Evolutionary conservation across 2,888 invertebrate species (phyloP).

Genomic region (Lithosia quadra): DNA sequence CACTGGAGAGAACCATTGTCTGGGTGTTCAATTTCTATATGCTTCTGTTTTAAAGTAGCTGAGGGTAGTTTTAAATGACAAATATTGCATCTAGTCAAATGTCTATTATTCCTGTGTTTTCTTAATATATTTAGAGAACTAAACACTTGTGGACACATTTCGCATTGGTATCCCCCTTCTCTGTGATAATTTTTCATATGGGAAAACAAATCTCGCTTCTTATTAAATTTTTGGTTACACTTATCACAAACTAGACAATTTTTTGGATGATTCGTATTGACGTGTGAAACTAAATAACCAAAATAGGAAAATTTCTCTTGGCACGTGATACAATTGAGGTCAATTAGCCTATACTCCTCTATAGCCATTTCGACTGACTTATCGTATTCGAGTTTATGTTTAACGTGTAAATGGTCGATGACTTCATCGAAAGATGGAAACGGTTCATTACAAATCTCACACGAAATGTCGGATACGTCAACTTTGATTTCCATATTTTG

Average conservation of each 20-base stretch:
- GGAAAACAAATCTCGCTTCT: conserved; percentile 77
- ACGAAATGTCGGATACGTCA: conserved; percentile 74
- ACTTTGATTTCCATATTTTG: conserved; percentile 83
- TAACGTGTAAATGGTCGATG: conserved; percentile 66
- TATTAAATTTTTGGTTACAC: conserved; percentile 80
- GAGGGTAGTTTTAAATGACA: conserved; percentile 77
- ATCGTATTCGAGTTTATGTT: conserved; percentile 76
- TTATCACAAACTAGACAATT: conserved; percentile 79
- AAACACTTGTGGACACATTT: conserved; percentile 73
- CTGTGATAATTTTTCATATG: conserved; percentile 81
- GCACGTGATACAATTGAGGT: conserved; percentile 73
- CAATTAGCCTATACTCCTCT: conserved; percentile 73
- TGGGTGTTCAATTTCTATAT: conserved; percentile 77
- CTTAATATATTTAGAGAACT: conserved; percentile 75
- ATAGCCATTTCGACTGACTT: conserved; percentile 76
- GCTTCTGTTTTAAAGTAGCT: conserved; percentile 76
- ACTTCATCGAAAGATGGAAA: conserved; percentile 64
- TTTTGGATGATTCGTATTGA: conserved; percentile 78
- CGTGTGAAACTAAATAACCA: conserved; percentile 78
- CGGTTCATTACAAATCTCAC: conserved; percentile 70
- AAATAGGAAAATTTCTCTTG: conserved; percentile 76
- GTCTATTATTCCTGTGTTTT: conserved; percentile 76
- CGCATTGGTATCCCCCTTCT: conserved; percentile 80
- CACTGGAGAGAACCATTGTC: conserved; percentile 78
- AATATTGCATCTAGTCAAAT: conserved; percentile 74